Base-by-base conservation (phyloP, 2,113 vertebrate species). In the Sinocyclocheilus rhinocerous region DNA sequence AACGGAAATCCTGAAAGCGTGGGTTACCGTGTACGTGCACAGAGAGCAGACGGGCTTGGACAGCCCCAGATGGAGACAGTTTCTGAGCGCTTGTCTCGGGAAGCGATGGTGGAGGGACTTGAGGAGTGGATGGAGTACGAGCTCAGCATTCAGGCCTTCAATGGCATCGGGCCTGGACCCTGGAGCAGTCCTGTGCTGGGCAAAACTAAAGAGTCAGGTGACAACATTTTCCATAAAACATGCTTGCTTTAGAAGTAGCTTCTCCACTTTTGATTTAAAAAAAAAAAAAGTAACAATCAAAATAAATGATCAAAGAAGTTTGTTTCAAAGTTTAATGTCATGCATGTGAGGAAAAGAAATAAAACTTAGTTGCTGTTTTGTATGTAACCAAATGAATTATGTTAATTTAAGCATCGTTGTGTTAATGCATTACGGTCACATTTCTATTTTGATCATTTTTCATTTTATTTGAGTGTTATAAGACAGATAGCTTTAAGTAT, bases 1-100 rank as follows among this genome's bases (percentile, higher is more conserved):
- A 97, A 99, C 2, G 96, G 97, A 88, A 97, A 96, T 83, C 98
- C 97, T 0, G 98, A 98, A 92, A 95, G 96, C 0, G 95, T 99
- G 90, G 97, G 97, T 11, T 99, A 98, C 93, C 90, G 95, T 65
- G 85, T 99, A 13, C 90, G 91, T n/a, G 92, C 95, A 72, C 93
- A 95, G 95, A 94, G 95, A n/a, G 79, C 84, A 0, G 96, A 96
- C 4, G 92, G 89, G 39, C 94, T 82, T 0, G 88, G 94, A 0
- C 87, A 92, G 0, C 80, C 90, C 0, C 90, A 93, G 84, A 83
- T 45, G 42, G 81, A 70, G 81, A 0, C 94, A 93, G 86, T 92
- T 95, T 4, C 11, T 96, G 26, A 87, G 15, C 0, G 94, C 95
- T 89, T 94, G 95, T 1, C 69, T 96, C 90, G 93, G 94, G 73